A percentile compares a stretch with the other conserved stretches of the same genome.
These are phyloP conservation scores for Xenus cinereus DNA, from an alignment of 2,113 vertebrate species.

Conservation along the genomic window DNA sequence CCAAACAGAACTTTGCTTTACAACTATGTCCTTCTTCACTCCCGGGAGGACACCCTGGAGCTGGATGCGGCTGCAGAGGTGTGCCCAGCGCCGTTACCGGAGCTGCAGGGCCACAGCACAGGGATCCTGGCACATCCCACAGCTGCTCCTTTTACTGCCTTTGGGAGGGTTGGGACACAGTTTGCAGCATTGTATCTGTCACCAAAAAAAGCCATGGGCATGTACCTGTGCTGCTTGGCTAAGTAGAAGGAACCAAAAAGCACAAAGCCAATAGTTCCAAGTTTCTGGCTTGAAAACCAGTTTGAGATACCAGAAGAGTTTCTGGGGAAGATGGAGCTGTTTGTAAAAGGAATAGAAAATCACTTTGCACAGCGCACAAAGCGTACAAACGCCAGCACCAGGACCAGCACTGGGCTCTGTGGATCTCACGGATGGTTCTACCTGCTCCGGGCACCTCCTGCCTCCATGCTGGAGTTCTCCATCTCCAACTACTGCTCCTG, in stretches of 20 bases:
- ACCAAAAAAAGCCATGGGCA: not conserved
- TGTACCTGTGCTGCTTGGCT: rapidly evolving
- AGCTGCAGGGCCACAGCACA: not conserved
- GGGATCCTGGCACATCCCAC: not conserved
- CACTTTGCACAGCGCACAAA: not conserved
- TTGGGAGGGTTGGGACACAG: rapidly evolving
- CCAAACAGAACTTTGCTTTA: rapidly evolving
- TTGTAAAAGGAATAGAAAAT: not conserved
- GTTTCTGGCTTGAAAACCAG: not conserved
- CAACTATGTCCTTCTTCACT: rapidly evolving
- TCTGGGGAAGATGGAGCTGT: not conserved
- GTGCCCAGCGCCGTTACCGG: not conserved
- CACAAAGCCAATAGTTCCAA: not conserved
- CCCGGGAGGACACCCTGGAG: rapidly evolving
- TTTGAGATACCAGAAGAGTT: too few species aligned
- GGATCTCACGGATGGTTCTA: not conserved
- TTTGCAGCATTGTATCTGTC: not conserved
- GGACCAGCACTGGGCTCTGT: rapidly evolving
- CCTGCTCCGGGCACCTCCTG: not conserved
- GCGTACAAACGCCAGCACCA: rapidly evolving
- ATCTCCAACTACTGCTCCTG: not conserved
- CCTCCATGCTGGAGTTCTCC: too few species aligned
- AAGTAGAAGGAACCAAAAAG: not conserved
- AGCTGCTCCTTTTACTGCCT: not conserved
- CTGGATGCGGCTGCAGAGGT: not conserved